Evolutionary conservation across 2,113 vertebrate species (phyloP), one percentile per base, ranked within the genome.

Genomic region (Grus americana): DNA sequence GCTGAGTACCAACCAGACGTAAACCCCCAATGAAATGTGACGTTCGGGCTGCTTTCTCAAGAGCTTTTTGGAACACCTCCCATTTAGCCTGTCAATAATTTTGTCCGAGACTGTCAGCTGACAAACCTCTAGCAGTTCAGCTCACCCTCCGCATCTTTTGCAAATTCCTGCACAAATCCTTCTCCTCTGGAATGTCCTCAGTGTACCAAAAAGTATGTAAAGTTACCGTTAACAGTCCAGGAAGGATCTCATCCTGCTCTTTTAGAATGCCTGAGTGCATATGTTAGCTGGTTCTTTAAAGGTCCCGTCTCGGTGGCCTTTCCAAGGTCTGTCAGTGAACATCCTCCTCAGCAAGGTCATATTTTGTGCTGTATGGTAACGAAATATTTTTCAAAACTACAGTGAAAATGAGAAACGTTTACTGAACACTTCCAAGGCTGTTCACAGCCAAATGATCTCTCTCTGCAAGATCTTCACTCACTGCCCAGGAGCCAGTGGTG

Each of bases 1-100:
- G 4, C 4, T 42, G 8, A 3, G 36, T 23, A 20, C 81, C 70
- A n/a, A 6, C 44, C 62, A 50, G 29, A 46, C 1, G 0, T 4
- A 54, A 40, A 23, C 30, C 30, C 47, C 42, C 59, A 11, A 2
- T 2, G 52, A 62, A 30, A 46, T 4, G 63, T 4, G 24, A 27
- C 22, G 21, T 8, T 40, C 57, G 30, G 50, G 44, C 18, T 62
- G 38, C 67, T 59, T 65, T 59, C 70, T 42, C 63, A 34, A 29
- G 9, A 81, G 76, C 4, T 36, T 54, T 55, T 50, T 52, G 27
- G 5, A 44, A 29, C 12, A 6, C 40, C 30, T 71, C 42, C 34
- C 59, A 7, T 50, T 55, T 61, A 38, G 40, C 32, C 67, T 27
- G 36, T 12, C 54, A 21, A 7, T 22, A 44, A 18, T 13, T 44